Evolutionary conservation across 1,140 invertebrate genomes (phyloP).

Genomic region (Drosophila pectinifera): DNA sequence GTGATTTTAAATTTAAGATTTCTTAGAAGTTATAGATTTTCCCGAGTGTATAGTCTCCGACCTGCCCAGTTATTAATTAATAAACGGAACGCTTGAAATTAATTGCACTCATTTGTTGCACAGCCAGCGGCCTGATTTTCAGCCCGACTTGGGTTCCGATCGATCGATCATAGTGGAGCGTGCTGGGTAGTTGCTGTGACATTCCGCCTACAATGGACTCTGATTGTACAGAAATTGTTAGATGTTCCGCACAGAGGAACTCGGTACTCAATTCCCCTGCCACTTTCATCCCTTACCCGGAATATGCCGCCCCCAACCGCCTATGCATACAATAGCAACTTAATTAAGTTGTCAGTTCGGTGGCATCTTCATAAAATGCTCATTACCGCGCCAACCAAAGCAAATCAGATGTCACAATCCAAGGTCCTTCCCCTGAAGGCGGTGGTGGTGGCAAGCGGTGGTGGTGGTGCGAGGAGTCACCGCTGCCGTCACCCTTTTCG

Average conservation of each 20-base stretch:
- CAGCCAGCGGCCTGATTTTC: slow-evolving; percentile 55
- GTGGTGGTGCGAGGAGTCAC: slow-evolving; percentile 24
- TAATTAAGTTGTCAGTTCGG: slow-evolving; percentile 77
- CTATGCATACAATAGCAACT: slow-evolving; percentile 70
- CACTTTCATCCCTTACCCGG: not conserved
- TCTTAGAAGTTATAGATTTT: too few species aligned
- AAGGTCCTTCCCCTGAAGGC: slow-evolving; percentile 52
- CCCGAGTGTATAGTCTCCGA: slow-evolving; percentile 3
- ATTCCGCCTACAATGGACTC: slow-evolving; percentile 50
- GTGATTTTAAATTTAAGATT: too few species aligned
- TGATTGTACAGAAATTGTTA: slow-evolving; percentile 56
- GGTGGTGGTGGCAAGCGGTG: slow-evolving; percentile 7
- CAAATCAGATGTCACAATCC: slow-evolving; percentile 73
- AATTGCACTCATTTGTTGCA: slow-evolving; percentile 74
- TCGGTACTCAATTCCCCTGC: not conserved
- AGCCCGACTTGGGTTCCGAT: slow-evolving; percentile 16
- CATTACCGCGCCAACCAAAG: slow-evolving; percentile 64
- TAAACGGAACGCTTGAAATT: slow-evolving; percentile 70
- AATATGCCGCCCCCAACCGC: slow-evolving; percentile 28
- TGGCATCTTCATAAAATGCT: slow-evolving; percentile 74
- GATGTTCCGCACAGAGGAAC: slow-evolving; percentile 17
- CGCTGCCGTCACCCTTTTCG: slow-evolving; percentile 61
- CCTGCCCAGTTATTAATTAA: slow-evolving; percentile 71
- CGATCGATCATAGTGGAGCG: slow-evolving; percentile 62
- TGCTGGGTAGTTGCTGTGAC: slow-evolving; percentile 13